Evolutionary conservation across 2,888 invertebrate genomes (phyloP), one percentile per base, ranked within the genome.

Genomic region (Perithous albicinctus): DNA sequence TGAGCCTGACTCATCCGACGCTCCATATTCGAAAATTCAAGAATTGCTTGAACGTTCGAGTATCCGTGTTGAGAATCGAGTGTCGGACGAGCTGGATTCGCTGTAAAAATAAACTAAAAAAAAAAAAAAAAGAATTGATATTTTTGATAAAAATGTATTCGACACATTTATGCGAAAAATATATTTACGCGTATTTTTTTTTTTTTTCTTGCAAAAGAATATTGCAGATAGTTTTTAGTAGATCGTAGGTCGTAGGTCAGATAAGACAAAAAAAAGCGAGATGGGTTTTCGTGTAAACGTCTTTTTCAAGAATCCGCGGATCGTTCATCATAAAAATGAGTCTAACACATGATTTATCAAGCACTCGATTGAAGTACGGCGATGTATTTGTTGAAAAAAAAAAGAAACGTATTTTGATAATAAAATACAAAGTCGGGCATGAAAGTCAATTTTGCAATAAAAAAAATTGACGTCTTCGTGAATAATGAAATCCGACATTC

Each of bases 1-100:
- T 82, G 84, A 84, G 83, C 80, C 78, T 74, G 73, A 86, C 85
- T 85, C 74, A 81, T 85, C 63, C 87, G 89, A 90, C 85, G 87
- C 87, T 91, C 92, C 89, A 91, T 91, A 92, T 89, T 88, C 92
- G 92, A 91, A 90, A 86, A 81, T 86, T 91, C 91, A 92, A 92
- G 91, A 92, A 80, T 92, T 92, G 88, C 92, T 92, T 91, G 92
- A 90, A 87, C 82, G 84, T 91, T 92, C 91, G 92, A 88, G 90
- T 92, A 92, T 92, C 90, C 92, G 91, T 90, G 88, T 87, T 91
- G 89, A 89, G 88, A 92, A 91, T 90, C 89, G 92, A 92, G 88
- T 86, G 81, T 88, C 88, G 88, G 84, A 88, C 63, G 86, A 87
- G 83, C 86, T 83, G 82, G 83, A 84, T 81, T 80, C 56, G 67